phyloP scores from a whole-genome alignment of 2,888 invertebrate genomes.

The Hypselothyrea guttata region DNA sequence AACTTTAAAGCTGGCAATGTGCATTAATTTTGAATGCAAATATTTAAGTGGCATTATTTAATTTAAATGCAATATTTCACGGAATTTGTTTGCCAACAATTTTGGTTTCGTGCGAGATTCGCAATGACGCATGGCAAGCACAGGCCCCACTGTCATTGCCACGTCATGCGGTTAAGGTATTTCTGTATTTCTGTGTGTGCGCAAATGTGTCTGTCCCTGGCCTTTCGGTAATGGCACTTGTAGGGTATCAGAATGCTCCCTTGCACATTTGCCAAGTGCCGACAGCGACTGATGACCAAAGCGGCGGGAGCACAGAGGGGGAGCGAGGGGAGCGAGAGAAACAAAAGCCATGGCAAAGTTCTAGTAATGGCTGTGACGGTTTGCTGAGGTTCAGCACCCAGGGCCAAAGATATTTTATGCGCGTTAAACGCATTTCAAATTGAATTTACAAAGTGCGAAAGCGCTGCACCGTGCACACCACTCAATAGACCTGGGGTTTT shows the following conservation, averaged over 20 bases:
- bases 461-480: slow-evolving; percentile 21
- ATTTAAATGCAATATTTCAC: no score
- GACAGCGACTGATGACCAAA: slow-evolving; percentile 23
- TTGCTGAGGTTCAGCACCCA: slow-evolving; percentile 19
- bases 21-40: no score
- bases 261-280: slow-evolving; percentile 16
- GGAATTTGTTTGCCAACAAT: no score
- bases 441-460: slow-evolving; percentile 62
- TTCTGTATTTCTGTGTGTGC: not conserved
- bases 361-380: slow-evolving; percentile 15
- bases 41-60: no score
- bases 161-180: not conserved
- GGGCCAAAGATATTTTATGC: slow-evolving; percentile 46
- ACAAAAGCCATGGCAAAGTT: slow-evolving; percentile 13
- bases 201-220: slow-evolving; percentile 30
- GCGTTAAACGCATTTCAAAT: slow-evolving; percentile 66
- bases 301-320: slow-evolving; percentile 19
- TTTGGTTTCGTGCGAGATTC: no score
- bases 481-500: slow-evolving; percentile 4
- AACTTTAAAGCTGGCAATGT: no score
- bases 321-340: slow-evolving; percentile 9
- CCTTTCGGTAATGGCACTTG: slow-evolving; percentile 58
- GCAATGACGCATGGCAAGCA: no score
- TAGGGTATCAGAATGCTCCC: slow-evolving; percentile 54
- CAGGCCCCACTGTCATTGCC: no score